phyloP scores from a whole-genome alignment of 2,113 vertebrate genomes.

The Sebastes fasciatus region DNA sequence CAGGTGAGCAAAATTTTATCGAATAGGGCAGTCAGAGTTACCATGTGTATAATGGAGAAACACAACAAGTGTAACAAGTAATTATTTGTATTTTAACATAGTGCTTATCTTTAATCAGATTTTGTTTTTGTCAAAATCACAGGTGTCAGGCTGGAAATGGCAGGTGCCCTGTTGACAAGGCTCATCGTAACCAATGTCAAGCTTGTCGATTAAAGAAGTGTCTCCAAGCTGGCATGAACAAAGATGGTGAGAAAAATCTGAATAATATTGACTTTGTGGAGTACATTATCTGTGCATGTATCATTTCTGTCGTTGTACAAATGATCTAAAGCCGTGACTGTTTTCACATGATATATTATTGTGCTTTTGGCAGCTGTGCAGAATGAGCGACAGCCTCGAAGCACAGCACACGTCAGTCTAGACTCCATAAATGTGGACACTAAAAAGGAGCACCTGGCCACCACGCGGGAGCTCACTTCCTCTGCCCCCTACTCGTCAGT shows the following conservation, averaged over 20 bases:
- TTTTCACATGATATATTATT: not conserved
- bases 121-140: not conserved
- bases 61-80: not conserved
- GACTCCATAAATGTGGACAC: slow-evolving; percentile 80
- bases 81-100: not conserved
- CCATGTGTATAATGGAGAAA: not conserved
- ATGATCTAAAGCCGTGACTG: not conserved
- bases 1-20: slow-evolving; percentile 80
- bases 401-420: slow-evolving; percentile 88
- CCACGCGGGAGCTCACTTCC: slow-evolving; percentile 77
- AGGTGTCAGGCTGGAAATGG: slow-evolving; percentile 94
- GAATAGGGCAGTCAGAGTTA: not conserved
- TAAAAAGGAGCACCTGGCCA: slow-evolving; percentile 81
- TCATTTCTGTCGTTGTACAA: not conserved
- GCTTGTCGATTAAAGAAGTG: slow-evolving; percentile 95
- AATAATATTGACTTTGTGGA: not conserved
- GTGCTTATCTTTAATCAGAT: not conserved
- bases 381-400: slow-evolving; percentile 94
- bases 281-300: not conserved
- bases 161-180: slow-evolving; percentile 94
- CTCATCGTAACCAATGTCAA: slow-evolving; percentile 96
- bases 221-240: slow-evolving; percentile 96
- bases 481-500: slow-evolving; percentile 68
- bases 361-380: slow-evolving; percentile 87
- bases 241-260: slow-evolving; percentile 87